phyloP scores from a whole-genome alignment of 2,888 invertebrate genomes.

The Biston betularia region DNA sequence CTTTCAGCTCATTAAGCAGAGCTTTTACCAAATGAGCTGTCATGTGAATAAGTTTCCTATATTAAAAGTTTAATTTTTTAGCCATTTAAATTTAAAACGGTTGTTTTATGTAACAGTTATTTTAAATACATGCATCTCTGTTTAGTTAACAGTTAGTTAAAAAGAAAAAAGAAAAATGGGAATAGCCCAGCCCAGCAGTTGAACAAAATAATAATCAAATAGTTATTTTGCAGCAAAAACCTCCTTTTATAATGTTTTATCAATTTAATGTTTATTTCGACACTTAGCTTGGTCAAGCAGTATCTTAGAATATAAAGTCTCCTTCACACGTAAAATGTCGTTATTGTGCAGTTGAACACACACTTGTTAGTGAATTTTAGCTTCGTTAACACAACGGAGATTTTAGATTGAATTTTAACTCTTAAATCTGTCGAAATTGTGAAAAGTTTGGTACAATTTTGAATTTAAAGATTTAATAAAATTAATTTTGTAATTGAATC shows the following conservation, averaged over 20 bases:
- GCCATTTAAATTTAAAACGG: no score
- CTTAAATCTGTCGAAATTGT: conserved; percentile 2
- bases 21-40: no score
- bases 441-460: conserved; percentile 16
- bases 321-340: conserved; percentile 42
- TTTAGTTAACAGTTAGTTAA: no score
- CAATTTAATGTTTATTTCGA: background rate
- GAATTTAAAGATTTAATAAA: conserved; percentile 10
- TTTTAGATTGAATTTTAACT: conserved; percentile 17
- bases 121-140: no score
- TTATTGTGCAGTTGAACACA: conserved; percentile 37
- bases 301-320: conserved; percentile 38
- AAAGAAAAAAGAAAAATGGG: no score
- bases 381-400: conserved; percentile 27
- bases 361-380: conserved; percentile 41
- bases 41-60: no score
- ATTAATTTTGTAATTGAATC: background rate
- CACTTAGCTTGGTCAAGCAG: conserved; percentile 10
- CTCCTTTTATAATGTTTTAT: no score
- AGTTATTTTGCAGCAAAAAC: no score
- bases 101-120: no score
- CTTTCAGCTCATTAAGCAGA: no score
- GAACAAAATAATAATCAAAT: no score
- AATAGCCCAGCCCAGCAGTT: background rate
- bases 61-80: no score